A percentile compares a stretch with the other conserved stretches of the same genome.
phyloP scores from a whole-genome alignment of 2,113 vertebrate genomes.

The Nansenia antarctica region DNA sequence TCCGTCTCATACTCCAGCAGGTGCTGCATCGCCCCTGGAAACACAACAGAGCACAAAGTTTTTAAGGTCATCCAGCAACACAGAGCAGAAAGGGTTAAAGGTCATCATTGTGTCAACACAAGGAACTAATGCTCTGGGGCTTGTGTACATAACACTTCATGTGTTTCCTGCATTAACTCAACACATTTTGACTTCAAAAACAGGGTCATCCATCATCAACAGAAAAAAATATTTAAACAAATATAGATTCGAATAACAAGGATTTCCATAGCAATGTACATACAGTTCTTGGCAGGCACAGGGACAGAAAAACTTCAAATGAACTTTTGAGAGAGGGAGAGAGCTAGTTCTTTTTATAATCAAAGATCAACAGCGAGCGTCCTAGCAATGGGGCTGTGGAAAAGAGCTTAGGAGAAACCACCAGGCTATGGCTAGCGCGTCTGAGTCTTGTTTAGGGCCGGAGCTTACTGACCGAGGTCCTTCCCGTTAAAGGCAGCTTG shows the following conservation, averaged over 20 bases:
- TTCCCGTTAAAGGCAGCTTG: slow-evolving; percentile 90
- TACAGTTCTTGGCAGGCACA: slow-evolving; percentile 34
- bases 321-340: slow-evolving; percentile 44
- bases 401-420: slow-evolving; percentile 60
- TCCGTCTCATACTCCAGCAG: slow-evolving; percentile 90
- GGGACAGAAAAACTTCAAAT: slow-evolving; percentile 46
- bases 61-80: background rate
- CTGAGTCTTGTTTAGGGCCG: slow-evolving; percentile 47
- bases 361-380: slow-evolving; percentile 33
- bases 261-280: slow-evolving; percentile 35
- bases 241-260: slow-evolving; percentile 29
- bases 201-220: slow-evolving; percentile 13
- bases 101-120: background rate
- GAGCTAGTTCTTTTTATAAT: slow-evolving; percentile 55
- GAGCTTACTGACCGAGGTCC: slow-evolving; percentile 91
- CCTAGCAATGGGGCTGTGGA: slow-evolving; percentile 43
- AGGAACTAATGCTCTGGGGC: background rate
- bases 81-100: background rate
- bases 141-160: slow-evolving; percentile 1
- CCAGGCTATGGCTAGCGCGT: slow-evolving; percentile 26
- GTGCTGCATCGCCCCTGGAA: slow-evolving; percentile 91
- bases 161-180: slow-evolving; percentile 42
- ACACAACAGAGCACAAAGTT: slow-evolving; percentile 18
- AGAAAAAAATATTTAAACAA: slow-evolving; percentile 24
- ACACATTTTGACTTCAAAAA: slow-evolving; percentile 25